Base-by-base conservation (phyloP, 35 echinoderm and acorn worm species). In the Lytechinus pictus region DNA sequence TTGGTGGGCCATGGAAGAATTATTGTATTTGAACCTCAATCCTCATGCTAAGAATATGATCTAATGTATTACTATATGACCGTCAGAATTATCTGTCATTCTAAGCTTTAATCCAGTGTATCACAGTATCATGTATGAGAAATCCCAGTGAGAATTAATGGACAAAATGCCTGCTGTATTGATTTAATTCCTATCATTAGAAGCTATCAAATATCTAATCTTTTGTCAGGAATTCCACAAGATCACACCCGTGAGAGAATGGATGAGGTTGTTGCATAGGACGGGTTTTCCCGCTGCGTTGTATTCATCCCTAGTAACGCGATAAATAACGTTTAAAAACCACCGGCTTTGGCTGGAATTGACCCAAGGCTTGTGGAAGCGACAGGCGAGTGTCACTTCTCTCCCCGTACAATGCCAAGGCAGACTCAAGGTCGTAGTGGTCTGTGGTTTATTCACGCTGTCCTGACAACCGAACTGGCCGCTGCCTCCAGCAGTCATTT, bases 221-320 rank as follows among this genome's bases (percentile, higher is more conserved):
- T 79, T 79, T 79, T 79, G 66, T 79, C 21, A 24, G 66, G 66
- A 79, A 79, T 79, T 79, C 66, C 66, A 79, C 7, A 24, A 79
- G 66, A 79, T 79, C 66, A 79, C 6, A 79, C 66, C n/a, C 19
- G 21, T 24, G 66, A 79, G 16, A 24, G 66, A 24, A 24, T 58
- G 19, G 66, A 79, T 6, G n/a, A 79, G 66, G 66, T 79, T 79
- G 14, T 27, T 24, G 66, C 16, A 24, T 24, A n/a, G 66, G 66
- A 79, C 66, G 14, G 66, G 19, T 79, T 79, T 79, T 79, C 66
- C 19, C 66, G 66, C 66, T 79, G 66, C 66, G 19, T 3, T n/a
- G 66, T 79, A 79, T 79, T 79, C 66, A 79, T 79, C 66, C 66
- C 66, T 79, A 79, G 66, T 79, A 79, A 79, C 66, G 66, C 66